A percentile compares a stretch with the other conserved stretches of the same genome.
phyloP scores from a whole-genome alignment of 2,888 invertebrate species.

The Sthenelais limicola region DNA sequence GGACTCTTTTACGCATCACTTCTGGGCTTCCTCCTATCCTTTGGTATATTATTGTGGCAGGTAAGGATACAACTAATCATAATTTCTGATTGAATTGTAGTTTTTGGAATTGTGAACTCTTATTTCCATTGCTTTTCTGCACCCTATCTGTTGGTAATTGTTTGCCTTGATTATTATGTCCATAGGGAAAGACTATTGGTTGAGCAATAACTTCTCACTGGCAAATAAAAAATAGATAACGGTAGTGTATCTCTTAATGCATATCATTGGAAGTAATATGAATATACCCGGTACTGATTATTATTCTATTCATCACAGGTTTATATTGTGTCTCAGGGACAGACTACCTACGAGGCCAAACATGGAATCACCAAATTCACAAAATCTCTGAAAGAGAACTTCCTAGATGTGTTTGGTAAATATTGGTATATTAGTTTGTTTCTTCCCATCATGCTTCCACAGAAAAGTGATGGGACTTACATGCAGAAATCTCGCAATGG shows the following conservation, averaged over 20 bases:
- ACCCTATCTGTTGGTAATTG: no score
- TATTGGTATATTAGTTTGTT: conserved; percentile 52
- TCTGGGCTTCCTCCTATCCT: conserved; percentile 48
- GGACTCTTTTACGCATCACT: conserved; percentile 50
- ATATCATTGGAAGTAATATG: no score
- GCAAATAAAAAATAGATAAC: no score
- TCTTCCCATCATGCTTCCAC: conserved; percentile 51
- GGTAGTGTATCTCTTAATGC: no score
- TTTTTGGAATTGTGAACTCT: no score
- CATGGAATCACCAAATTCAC: conserved; percentile 42
- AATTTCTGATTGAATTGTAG: no score
- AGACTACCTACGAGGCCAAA: conserved; percentile 54
- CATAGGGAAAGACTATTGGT: no score
- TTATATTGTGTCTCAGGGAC: conserved; percentile 45
- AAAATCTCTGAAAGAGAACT: conserved; percentile 45
- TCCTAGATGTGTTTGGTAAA: conserved; percentile 53
- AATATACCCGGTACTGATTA: no score
- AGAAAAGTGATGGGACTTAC: conserved; percentile 46
- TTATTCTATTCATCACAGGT: no score
- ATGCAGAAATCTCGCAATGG: conserved; percentile 1
- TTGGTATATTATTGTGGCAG: conserved; percentile 54
- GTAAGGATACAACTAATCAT: conserved; percentile 49
- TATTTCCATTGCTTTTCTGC: no score
- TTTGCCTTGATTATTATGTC: no score
- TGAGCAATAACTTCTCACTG: no score